Conservation (phyloP, 2,113 vertebrate genomes). For the Spea multiplicata region DNA sequence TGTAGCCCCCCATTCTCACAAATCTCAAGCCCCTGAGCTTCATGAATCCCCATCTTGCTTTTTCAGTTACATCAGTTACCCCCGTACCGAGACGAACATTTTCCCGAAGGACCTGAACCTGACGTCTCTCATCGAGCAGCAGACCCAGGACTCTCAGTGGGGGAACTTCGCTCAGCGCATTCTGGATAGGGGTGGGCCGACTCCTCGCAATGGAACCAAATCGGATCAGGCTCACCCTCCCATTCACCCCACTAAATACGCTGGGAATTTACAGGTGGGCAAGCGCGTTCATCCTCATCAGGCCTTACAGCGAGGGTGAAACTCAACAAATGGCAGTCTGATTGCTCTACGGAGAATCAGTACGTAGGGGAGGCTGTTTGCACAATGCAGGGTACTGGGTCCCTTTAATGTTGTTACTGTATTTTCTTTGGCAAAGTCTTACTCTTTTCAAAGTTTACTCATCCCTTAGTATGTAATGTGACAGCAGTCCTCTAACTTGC, state of each 20-base stretch:
- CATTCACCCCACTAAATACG: conserved; percentile 91
- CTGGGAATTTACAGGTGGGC: conserved; percentile 76
- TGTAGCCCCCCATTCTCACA: too few relatives aligned
- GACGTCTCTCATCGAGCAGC: conserved; percentile 77
- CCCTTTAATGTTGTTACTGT: too few relatives aligned
- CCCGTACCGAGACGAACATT: conserved; percentile 94
- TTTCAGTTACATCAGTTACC: conserved; percentile 93
- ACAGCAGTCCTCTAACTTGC: neutral
- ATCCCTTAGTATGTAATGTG: too few relatives aligned
- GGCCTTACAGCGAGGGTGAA: too few relatives aligned
- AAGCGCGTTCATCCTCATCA: too few relatives aligned
- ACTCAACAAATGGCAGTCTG: too few relatives aligned
- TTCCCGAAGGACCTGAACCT: conserved; percentile 86
- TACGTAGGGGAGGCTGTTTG: too few relatives aligned
- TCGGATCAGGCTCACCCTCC: conserved; percentile 96
- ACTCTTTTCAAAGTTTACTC: too few relatives aligned
- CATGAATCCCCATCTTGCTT: neutral
- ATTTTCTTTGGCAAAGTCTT: too few relatives aligned
- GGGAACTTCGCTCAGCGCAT: conserved; percentile 87
- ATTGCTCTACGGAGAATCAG: too few relatives aligned
- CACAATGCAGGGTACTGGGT: too few relatives aligned
- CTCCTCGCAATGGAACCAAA: conserved; percentile 85
- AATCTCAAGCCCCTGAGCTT: too few relatives aligned
- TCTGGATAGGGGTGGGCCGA: conserved; percentile 86
- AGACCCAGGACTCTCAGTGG: conserved; percentile 79